Conservation (phyloP, 2,888 invertebrate genomes). For the Abrostola tripartita region DNA sequence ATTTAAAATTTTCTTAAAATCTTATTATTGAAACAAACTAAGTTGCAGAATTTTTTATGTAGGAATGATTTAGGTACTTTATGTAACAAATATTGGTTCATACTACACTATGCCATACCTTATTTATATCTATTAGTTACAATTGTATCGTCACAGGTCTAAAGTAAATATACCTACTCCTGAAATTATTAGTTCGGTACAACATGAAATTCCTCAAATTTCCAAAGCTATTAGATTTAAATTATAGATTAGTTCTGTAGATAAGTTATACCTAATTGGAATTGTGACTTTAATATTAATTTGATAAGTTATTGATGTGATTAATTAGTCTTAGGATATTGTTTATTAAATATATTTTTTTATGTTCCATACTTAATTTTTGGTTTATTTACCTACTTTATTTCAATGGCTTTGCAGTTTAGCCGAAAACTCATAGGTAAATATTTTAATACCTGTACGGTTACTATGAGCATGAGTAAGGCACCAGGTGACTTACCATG, state of each 20-base stretch:
- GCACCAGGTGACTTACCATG: not conserved
- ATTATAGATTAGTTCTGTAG: slow-evolving; percentile 39
- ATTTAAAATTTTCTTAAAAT: too few relatives aligned
- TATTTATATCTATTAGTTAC: too few relatives aligned
- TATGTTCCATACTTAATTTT: slow-evolving; percentile 40
- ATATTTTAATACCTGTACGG: not conserved
- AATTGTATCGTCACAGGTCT: too few relatives aligned
- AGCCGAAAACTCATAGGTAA: not conserved
- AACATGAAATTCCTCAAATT: slow-evolving; percentile 64
- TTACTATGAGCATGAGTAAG: too few relatives aligned
- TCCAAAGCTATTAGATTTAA: slow-evolving; percentile 73
- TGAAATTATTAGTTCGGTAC: slow-evolving; percentile 32
- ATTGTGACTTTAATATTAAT: slow-evolving; percentile 26
- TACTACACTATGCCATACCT: too few relatives aligned
- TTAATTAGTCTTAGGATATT: slow-evolving; percentile 67
- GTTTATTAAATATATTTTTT: slow-evolving; percentile 60
- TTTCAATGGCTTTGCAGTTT: not conserved
- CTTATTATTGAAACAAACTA: too few relatives aligned
- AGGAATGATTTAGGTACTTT: too few relatives aligned
- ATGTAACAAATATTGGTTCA: too few relatives aligned
- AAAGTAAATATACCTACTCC: not conserved
- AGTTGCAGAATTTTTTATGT: too few relatives aligned
- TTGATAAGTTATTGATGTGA: slow-evolving; percentile 74
- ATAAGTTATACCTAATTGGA: slow-evolving; percentile 36
- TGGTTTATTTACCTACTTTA: slow-evolving; percentile 16